Base-by-base conservation (phyloP, 2,888 invertebrate genomes). In the Mayetiola destructor region DNA sequence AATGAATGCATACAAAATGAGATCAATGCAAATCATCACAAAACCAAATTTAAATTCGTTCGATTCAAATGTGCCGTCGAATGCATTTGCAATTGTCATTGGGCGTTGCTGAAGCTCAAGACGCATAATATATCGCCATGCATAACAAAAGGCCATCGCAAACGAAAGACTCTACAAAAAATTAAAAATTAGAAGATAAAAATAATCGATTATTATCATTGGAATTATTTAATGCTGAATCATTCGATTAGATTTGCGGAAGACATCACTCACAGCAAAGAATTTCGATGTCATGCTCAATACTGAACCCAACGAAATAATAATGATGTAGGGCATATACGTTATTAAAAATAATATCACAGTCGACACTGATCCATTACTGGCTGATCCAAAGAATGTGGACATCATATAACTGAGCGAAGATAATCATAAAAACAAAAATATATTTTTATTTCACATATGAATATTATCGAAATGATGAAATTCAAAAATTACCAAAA, bases 71-170 rank as follows among this genome's bases (percentile, higher is more conserved):
- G 82, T 77, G 16, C 80, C 75, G 1, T 67, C 65, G 68, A 80
- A 77, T 21, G 81, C 65, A 39, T 77, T 70, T 0, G 66, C 62
- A 80, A 88, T 85, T 55, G 77, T 77, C 1, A 84, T 74, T 5
- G 88, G 88, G 1, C 74, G 64, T 12, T 82, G 82, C 64, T 76
- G 76, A 37, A 88, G 80, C 67, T 91, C 90, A 65, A 76, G 80
- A 8, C 84, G 77, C 23, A 85, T 80, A 10, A 88, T 75, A 68
- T 82, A 83, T 58, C 81, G 76, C 71, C 88, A 82, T 37, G 84
- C 85, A 72, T 88, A 86, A 62, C 86, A 85, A 64, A 92, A 82
- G 1, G 88, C 82, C 0, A 89, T 85, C 3, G 89, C 88, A 68
- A 89, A 85, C 8, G 85, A 82, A 0, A 91, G 69, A 64, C 87